Base-by-base conservation (phyloP, 2,797 vertebrate genomes). In the Cossypha heuglini region DNA sequence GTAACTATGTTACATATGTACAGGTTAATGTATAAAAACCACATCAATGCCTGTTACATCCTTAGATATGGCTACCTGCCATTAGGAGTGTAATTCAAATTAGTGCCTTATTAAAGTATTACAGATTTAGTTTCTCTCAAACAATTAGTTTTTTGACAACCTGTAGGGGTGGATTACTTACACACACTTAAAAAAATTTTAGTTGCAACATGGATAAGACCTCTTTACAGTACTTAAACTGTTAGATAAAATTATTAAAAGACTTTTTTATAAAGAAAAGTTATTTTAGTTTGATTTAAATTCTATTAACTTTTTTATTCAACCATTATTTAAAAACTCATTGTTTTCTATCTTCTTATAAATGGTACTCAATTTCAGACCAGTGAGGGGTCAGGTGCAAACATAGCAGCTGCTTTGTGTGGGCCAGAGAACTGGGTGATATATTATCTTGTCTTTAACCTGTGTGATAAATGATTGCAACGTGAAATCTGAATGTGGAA, bases 311-410 rank as follows among this genome's bases (percentile, higher is more conserved):
- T 46, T 24, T 51, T 33, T 59, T 2, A 31, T 45, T 24, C 6
- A 46, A 4, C 16, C 9, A 20, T 43, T 42, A 48, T 5, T 1
- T 24, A 35, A 82, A 38, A 37, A 2, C 0, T 62, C 14, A 5
- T 52, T 49, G 58, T 85, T 13, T 84, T 59, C 24, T 33, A 16
- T 12, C 28, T 85, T 68, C 26, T 76, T 29, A 43, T 80, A 86
- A 42, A 52, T 31, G 40, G 13, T 18, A 11, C 24, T 51, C 40
- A 58, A 62, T 85, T 66, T 61, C 28, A 93, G 63, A 28, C 33
- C 31, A 35, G 21, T 35, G 35, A 51, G 42, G 20, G 13, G 43
- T 69, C 76, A n/a, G 37, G n/a, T 67, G 33, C 35, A 78, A 42
- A 31, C 9, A 40, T 6, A 86, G 14, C 33, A 78, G 33, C 82